Base-by-base conservation (phyloP, 2,797 vertebrate species). In the Anas georgica region DNA sequence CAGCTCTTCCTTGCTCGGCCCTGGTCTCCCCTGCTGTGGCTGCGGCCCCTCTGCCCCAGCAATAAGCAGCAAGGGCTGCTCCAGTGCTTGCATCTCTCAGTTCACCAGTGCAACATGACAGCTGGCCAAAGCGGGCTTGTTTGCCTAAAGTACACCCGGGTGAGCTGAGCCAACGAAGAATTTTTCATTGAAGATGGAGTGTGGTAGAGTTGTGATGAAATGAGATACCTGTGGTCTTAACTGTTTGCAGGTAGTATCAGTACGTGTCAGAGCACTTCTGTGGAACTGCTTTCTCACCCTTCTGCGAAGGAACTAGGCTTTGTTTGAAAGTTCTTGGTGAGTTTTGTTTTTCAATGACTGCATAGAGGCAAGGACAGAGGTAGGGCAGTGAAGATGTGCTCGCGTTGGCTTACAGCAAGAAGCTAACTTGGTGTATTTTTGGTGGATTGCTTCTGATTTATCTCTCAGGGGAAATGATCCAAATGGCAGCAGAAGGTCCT, bases 71-170 rank as follows among this genome's bases (percentile, higher is more conserved):
- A n/a, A 48, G 52, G 37, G 10, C 6, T 78, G 45, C 9, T 45
- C 23, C 62, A 28, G 31, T 5, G 14, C 41, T 83, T 12, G 0
- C 3, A 3, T 17, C 62, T 52, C 46, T 43, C 43, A 50, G 15
- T 67, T 83, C 63, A 3, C 1, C 10, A 25, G 46, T 48, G 48
- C 37, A 10, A 12, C 14, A 1, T 6, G 35, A 31, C 0, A 1
- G 5, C 18, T 15, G 3, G 58, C 41, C 68, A 15, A 58, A 59
- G 50, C 11, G 18, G 6, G 2, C 37, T 26, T 46, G 17, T 17
- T n/a, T 39, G 70, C 23, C 43, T 7, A 21, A 8, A 6, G 43
- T 43, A 17, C 46, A 86, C 35, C 45, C 58, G 43, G 29, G 58
- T 10, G 33, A 76, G 28, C 17, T 26, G 33, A 94, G 29, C 28